Percentiles rank a stretch among this genome's conserved stretches.
Conservation (phyloP, 2,113 vertebrate genomes). For the Tragelaphus strepsiceros region DNA sequence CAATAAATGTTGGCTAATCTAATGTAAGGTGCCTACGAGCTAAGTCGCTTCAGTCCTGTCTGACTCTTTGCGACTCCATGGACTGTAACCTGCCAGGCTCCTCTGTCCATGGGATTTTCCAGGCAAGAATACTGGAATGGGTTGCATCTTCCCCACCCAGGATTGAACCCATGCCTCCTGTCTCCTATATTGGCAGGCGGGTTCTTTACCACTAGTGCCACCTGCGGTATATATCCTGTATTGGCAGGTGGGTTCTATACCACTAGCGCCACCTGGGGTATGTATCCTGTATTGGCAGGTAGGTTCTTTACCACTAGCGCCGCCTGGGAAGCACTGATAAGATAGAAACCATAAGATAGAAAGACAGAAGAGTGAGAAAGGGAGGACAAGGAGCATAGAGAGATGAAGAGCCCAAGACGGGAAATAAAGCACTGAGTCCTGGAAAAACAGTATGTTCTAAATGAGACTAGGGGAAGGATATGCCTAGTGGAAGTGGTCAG, state of each 20-base stretch:
- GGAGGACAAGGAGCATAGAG: neutral
- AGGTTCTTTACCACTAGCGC: neutral
- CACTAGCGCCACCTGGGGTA: too few species aligned
- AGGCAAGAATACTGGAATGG: neutral
- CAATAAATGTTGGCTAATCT: neutral
- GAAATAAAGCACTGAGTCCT: neutral
- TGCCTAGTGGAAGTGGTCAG: neutral
- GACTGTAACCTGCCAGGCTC: neutral
- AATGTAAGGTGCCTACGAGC: neutral
- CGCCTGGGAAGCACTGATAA: neutral
- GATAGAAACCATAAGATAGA: neutral
- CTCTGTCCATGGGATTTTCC: neutral
- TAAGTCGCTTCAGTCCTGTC: neutral
- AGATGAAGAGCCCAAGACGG: neutral
- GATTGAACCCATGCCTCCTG: neutral
- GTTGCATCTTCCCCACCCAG: neutral
- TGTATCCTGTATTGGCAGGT: too few species aligned
- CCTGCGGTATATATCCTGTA: too few species aligned
- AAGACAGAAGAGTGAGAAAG: neutral
- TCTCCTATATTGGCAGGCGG: neutral
- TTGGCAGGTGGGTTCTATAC: too few species aligned
- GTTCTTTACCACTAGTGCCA: neutral
- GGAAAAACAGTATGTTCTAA: neutral
- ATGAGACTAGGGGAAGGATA: neutral
- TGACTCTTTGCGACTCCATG: neutral